Conservation (phyloP, 2,113 vertebrate genomes). For the Plectropomus leopardus region DNA sequence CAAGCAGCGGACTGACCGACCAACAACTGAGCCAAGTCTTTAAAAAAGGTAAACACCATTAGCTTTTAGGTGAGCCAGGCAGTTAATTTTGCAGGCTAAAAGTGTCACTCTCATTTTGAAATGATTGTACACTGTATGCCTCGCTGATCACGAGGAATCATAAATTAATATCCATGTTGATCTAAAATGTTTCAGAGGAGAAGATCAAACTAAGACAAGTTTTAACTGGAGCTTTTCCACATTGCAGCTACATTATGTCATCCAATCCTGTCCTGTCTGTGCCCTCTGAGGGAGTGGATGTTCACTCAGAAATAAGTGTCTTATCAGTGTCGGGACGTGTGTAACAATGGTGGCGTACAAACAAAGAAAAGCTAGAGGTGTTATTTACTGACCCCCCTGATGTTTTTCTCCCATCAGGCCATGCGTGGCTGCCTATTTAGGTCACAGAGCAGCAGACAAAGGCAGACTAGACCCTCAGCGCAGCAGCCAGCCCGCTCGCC, state of each 20-base stretch:
- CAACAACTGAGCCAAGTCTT: no score
- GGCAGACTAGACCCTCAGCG: slow-evolving; percentile 42
- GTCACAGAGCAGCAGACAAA: slow-evolving; percentile 79
- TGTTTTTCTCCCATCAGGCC: slow-evolving; percentile 71
- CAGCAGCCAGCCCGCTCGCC: slow-evolving; percentile 32
- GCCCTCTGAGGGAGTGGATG: background rate
- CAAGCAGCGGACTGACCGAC: background rate
- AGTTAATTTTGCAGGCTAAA: background rate
- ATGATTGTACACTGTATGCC: background rate
- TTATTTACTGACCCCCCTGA: slow-evolving; percentile 60
- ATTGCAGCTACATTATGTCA: background rate
- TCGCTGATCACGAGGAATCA: background rate
- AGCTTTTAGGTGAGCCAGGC: background rate
- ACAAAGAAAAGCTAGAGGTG: slow-evolving; percentile 66
- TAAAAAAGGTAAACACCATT: background rate
- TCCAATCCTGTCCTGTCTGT: background rate
- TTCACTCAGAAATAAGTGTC: slow-evolving; percentile 12
- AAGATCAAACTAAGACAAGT: background rate
- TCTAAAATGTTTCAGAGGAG: background rate
- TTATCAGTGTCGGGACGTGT: slow-evolving; percentile 21
- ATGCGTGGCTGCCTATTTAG: slow-evolving; percentile 79
- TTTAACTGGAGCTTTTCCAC: slow-evolving; percentile 7
- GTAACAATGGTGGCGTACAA: slow-evolving; percentile 17
- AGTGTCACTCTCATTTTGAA: background rate
- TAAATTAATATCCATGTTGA: background rate